Base-by-base conservation (phyloP, 1,140 invertebrate genomes). In the Scaptodrosophila lebanonensis region DNA sequence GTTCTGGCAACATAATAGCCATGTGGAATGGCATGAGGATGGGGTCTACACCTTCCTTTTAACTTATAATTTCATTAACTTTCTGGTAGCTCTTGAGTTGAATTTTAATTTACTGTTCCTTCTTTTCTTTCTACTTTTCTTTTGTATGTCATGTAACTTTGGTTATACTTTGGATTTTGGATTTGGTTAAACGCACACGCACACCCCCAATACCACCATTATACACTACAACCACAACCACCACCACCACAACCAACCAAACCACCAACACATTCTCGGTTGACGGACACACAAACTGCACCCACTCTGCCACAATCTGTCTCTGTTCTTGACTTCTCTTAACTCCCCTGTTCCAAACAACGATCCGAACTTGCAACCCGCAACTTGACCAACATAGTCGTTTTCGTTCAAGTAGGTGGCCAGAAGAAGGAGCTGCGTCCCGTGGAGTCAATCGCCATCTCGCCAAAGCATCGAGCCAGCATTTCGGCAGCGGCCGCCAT, bases 381-480 rank as follows among this genome's bases (percentile, higher is more conserved):
- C 22, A 25, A 45, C 38, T 51, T 51, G 45, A 65, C 44, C 44
- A 47, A 50, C 35, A 38, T 63, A 86, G 85, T 86, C 77, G 85
- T 86, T 83, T 85, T 86, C 69, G 85, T 86, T 50, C 83, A 86
- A 86, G 66, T 86, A 86, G 85, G 85, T 86, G 83, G 83, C 66
- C 76, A 86, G 32, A 87, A 85, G 51, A 87, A 87, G 61, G 85
- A 87, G 35, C 64, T 79, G 25, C 71, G 75, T 12, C 75, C 79
- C 4, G 68, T 71, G n/a, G 85, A 86, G 43, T 83, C 85, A 8
- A 53, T 83, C 9, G 67, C 83, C 27, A 87, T 85, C 42, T 88
- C 87, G 35, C 87, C 87, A 2, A 87, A 87, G 51, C 87, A 88
- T 48, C 72, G 87, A 8, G 61, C 86, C 2, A 88, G 86, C 50